Conservation (phyloP, 2,113 vertebrate genomes). For the Miniopterus natalensis region DNA sequence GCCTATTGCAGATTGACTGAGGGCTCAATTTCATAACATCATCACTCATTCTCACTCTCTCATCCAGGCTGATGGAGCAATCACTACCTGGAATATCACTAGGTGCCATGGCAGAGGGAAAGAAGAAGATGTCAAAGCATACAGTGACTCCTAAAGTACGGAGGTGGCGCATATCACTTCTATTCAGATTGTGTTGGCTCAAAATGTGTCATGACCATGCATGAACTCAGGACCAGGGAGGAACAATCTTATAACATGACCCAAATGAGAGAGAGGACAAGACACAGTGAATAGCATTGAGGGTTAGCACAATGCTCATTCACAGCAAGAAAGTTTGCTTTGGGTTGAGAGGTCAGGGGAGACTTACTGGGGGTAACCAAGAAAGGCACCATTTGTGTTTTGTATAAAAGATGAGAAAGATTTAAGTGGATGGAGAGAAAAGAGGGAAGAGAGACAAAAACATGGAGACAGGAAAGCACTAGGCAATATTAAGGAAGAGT, state of each 20-base stretch:
- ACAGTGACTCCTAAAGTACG: not conserved
- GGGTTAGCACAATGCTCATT: not conserved
- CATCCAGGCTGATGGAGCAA: not conserved
- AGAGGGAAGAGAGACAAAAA: not conserved
- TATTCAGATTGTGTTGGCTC: not conserved
- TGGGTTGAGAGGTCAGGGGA: not conserved
- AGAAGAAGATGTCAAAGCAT: not conserved
- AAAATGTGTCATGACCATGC: not conserved
- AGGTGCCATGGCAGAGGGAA: not conserved
- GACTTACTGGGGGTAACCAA: not conserved
- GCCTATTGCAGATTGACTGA: not conserved
- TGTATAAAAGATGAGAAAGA: not conserved
- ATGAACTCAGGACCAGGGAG: not conserved
- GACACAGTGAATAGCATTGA: not conserved
- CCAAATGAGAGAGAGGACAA: not conserved
- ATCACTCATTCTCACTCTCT: not conserved
- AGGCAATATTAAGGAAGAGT: not conserved
- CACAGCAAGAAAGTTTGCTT: not conserved
- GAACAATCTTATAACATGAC: not conserved
- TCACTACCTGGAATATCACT: not conserved
- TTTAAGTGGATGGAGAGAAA: not conserved
- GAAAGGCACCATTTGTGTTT: not conserved
- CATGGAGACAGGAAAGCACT: not conserved
- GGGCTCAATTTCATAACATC: not conserved
- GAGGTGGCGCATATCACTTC: not conserved